Conservation (phyloP, 1,140 invertebrate genomes). For the Drosophila mayri region DNA sequence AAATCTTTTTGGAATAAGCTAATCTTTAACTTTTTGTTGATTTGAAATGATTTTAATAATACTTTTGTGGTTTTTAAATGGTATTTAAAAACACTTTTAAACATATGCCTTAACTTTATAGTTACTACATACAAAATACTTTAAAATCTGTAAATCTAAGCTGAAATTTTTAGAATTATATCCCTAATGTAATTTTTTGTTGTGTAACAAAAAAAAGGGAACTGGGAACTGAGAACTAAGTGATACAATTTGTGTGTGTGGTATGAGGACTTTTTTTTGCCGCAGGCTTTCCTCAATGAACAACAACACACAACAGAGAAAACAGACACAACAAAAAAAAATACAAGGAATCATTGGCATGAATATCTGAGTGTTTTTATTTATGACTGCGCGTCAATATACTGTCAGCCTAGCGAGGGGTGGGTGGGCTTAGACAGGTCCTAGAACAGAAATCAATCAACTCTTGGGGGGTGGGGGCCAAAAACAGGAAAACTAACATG, state of each 20-base stretch:
- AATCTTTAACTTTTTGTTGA: no score
- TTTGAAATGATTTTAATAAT: not conserved
- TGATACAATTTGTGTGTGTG: slow-evolving; percentile 71
- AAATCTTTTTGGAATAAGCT: no score
- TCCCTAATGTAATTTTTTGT: not conserved
- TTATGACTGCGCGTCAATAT: slow-evolving; percentile 75
- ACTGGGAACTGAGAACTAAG: slow-evolving; percentile 43
- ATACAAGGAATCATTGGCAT: slow-evolving; percentile 58
- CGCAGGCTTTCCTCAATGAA: slow-evolving; percentile 66
- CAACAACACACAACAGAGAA: slow-evolving; percentile 32
- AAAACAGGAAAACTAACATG: slow-evolving; percentile 37
- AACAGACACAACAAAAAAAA: slow-evolving; percentile 10
- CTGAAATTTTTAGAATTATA: not conserved
- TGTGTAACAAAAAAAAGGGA: slow-evolving; percentile 1
- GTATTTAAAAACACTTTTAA: not conserved
- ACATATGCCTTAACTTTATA: no score
- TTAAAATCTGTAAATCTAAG: not conserved
- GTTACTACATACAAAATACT: no score
- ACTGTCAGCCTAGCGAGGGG: slow-evolving; percentile 14
- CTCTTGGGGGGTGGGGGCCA: slow-evolving; percentile 4
- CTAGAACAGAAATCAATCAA: slow-evolving; percentile 77
- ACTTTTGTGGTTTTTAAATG: not conserved
- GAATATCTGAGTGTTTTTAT: slow-evolving; percentile 83
- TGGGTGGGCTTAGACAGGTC: slow-evolving; percentile 20
- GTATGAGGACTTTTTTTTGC: slow-evolving; percentile 58